Evolutionary conservation across 2,113 vertebrate species (phyloP), one percentile per base, ranked within the genome.

Genomic region (Nicator chloris): DNA sequence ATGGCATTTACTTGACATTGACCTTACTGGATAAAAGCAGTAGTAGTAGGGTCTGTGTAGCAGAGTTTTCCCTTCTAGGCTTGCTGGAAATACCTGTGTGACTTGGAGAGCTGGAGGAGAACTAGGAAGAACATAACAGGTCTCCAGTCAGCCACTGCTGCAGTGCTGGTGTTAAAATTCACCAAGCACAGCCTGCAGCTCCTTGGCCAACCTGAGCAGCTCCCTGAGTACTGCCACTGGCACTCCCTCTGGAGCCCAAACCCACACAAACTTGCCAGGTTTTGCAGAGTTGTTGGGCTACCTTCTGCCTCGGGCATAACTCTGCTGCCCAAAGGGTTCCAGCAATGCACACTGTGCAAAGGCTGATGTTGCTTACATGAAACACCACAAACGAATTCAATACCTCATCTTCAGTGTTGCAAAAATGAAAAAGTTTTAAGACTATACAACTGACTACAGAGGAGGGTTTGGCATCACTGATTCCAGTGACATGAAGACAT

Each of bases 281-380:
- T 73, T 76, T 51, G 56, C 61, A 39, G 14, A 79, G 40, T 2
- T 51, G 3, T 28, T 44, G 61, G 47, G 57, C 28, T 12, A 26
- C 26, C 66, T 78, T 57, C 78, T 87, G 82, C 75, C 70, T 47
- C 30, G 10, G 70, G 65, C 75, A 70, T 3, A 78, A 23, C 27
- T 18, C 42, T 37, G 56, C 76, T 90, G 71, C 49, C 39, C 53
- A 47, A 24, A 28, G 42, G 14, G 71, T 11, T 30, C 21, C 10
- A 50, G 39, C 21, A 54, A 59, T 4, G 16, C 40, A 27, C 50
- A 4, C 26, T 47, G 23, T 35, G 51, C 33, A 79, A 66, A 75
- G 3, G 33, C 53, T 23, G 22, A 30, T 0, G 0, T 1, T 51
- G 35, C 24, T 56, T 18, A 23, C 13, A 11, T 14, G 49, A 69